Percentiles rank a stretch among this genome's conserved stretches.
Evolutionary conservation across 2,797 vertebrate species (phyloP).

Genomic region (Chelmon rostratus): DNA sequence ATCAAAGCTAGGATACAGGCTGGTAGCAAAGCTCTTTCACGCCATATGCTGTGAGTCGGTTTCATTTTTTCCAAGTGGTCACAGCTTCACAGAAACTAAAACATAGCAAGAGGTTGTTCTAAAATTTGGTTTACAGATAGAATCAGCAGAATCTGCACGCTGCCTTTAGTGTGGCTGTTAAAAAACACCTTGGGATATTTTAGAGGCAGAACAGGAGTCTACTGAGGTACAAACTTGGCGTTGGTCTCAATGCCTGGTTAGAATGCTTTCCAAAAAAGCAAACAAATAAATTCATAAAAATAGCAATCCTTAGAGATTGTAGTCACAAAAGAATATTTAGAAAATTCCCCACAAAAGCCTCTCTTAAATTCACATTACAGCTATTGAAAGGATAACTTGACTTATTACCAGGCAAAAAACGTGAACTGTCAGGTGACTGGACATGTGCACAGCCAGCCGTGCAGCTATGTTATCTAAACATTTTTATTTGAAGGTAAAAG

Average conservation of each 20-base stretch:
- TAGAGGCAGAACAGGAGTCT: constrained; percentile 29
- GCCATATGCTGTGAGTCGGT: background rate
- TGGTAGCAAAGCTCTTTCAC: background rate
- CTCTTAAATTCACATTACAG: constrained; percentile 16
- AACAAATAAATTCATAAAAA: constrained; percentile 41
- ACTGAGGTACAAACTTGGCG: constrained; percentile 44
- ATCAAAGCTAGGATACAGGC: constrained; percentile 10
- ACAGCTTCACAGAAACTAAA: background rate
- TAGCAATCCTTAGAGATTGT: constrained; percentile 19
- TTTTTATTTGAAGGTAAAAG: background rate
- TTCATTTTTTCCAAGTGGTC: background rate
- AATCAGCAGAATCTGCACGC: constrained; percentile 23
- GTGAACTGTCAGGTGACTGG: background rate
- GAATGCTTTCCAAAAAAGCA: constrained; percentile 43
- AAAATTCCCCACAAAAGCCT: constrained; percentile 14
- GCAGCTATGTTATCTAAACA: background rate
- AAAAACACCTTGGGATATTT: constrained; percentile 47
- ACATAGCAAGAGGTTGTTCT: constrained; percentile 9
- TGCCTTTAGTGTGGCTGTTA: constrained; percentile 29
- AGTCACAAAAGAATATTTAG: constrained; percentile 25
- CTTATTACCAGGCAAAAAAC: background rate
- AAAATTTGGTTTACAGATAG: constrained; percentile 14
- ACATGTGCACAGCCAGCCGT: background rate
- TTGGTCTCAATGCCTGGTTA: constrained; percentile 14
- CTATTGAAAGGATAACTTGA: constrained; percentile 1